Evolutionary conservation across 2,113 vertebrate species (phyloP), one percentile per base, ranked within the genome.

Genomic region (Merops nubicus): DNA sequence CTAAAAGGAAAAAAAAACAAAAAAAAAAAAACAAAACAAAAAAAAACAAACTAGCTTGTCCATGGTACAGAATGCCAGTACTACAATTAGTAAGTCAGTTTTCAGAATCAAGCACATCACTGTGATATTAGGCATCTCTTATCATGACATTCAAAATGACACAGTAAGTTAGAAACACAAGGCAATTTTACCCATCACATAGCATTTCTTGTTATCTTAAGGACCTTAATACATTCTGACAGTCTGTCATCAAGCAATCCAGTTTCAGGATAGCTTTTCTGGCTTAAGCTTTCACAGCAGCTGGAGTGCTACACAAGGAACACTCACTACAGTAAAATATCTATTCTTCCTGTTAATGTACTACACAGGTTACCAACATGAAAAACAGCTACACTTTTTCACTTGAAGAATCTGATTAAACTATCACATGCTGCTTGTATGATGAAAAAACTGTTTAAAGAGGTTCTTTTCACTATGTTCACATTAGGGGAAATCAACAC

Each of bases 161-260:
- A 94, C n/a, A 88, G 40, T 77, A 74, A 92, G 67, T 78, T 87
- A 97, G 56, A 95, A 95, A 95, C 80, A 91, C 65, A 59, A 69
- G 57, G 33, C 69, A 87, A 83, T 93, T 95, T 96, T 86, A 92
- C 57, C 69, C 89, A 91, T 96, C 91, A 84, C 70, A 57, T 29
- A 90, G 33, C 5, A 91, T 94, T 96, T 96, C 72, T 89, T 90
- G 42, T 91, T 95, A 79, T 96, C 78, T 91, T 88, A 87, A 84
- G 79, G 94, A 38, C 63, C 62, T 93, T 96, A 88, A 97, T 95
- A 38, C 36, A 83, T 96, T 93, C 88, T 96, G 95, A 93, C 87
- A 92, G 40, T 67, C 94, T 95, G 85, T 91, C 93, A 94, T 95
- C 88, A 96, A 96, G 86, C 75, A 94, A 92, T 94, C 53, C 59